phyloP scores from a whole-genome alignment of 2,113 vertebrate species.

The Sphaerodactylus townsendi region DNA sequence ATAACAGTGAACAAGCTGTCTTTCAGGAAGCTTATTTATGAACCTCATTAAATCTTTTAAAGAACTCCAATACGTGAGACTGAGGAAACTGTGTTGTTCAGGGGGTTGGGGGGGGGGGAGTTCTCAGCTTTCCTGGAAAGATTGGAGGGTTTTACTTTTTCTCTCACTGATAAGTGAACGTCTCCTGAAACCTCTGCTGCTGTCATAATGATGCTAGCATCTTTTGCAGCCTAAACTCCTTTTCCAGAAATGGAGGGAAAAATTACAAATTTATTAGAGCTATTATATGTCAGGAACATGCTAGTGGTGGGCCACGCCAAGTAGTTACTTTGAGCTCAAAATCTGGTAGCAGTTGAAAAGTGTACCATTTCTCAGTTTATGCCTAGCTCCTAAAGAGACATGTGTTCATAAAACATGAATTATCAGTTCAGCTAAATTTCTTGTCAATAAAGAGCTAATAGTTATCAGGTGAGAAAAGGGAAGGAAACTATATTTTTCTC shows the following conservation, averaged over 20 bases:
- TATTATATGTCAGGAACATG: neutral
- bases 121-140: neutral
- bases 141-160: neutral
- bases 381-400: neutral
- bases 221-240: neutral
- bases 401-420: neutral
- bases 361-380: neutral
- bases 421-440: neutral
- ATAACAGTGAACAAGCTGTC: neutral
- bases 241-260: neutral
- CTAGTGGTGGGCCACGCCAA: neutral
- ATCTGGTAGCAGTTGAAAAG: neutral
- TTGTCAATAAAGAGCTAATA: neutral
- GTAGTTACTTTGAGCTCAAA: slow-evolving; percentile 1
- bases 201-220: neutral
- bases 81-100: too few species aligned
- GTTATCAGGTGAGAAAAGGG: neutral
- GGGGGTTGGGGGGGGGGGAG: too few species aligned
- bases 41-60: neutral
- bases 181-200: neutral
- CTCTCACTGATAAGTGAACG: neutral
- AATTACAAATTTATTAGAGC: neutral
- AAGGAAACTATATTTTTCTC: neutral
- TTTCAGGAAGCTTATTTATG: neutral
- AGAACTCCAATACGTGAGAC: too few species aligned